phyloP scores from a whole-genome alignment of 2,888 invertebrate genomes.

The Drosophila percnosoma region DNA sequence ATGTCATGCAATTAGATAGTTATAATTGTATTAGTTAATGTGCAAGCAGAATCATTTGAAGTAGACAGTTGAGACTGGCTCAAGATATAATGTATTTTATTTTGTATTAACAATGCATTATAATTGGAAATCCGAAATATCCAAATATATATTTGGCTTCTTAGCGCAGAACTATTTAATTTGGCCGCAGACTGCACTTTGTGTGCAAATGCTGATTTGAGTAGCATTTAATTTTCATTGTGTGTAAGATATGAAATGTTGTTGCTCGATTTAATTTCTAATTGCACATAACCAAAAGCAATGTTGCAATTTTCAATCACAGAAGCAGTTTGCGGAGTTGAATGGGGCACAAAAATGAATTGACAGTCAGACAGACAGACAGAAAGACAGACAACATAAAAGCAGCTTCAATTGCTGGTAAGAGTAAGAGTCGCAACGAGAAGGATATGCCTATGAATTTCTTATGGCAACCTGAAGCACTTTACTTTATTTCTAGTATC shows the following conservation, averaged over 20 bases:
- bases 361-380: slow-evolving; percentile 11
- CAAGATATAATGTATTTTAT: neutral
- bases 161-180: neutral
- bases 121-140: neutral
- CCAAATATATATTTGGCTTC: neutral
- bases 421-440: slow-evolving; percentile 21
- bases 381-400: slow-evolving; percentile 14
- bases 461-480: slow-evolving; percentile 53
- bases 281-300: slow-evolving; percentile 29
- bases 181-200: neutral
- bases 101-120: neutral
- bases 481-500: slow-evolving; percentile 42
- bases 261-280: slow-evolving; percentile 46
- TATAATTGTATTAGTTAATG: neutral
- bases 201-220: neutral
- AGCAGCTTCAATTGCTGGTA: slow-evolving; percentile 37
- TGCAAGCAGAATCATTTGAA: neutral
- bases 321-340: slow-evolving; percentile 11
- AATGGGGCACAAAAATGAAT: slow-evolving; percentile 26
- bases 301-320: slow-evolving; percentile 28
- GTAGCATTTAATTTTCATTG: slow-evolving; percentile 9
- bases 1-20: neutral
- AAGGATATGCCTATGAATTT: slow-evolving; percentile 59
- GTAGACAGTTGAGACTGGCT: neutral
- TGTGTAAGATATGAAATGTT: slow-evolving; percentile 10